Conservation (phyloP, 2,888 invertebrate species). For the Lydus trimaculatus region DNA sequence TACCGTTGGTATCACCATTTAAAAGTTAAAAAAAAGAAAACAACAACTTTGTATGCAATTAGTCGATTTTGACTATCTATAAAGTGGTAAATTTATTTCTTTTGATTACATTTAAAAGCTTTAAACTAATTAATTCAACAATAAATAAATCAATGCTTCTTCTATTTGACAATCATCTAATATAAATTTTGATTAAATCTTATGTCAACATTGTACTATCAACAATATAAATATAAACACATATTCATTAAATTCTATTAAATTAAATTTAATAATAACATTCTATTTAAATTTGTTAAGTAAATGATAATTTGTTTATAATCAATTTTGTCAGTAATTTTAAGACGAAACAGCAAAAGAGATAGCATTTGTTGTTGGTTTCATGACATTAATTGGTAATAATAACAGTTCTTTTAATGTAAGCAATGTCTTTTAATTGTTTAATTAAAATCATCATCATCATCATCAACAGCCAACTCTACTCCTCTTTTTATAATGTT, state of each 20-base stretch:
- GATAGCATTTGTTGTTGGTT: no score
- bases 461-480: not conserved
- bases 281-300: not conserved
- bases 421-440: not conserved
- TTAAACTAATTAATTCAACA: not conserved
- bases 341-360: not conserved
- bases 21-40: not conserved
- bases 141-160: not conserved
- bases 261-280: slow-evolving; percentile 4
- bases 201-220: not conserved
- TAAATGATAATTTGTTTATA: slow-evolving; percentile 1
- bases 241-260: not conserved
- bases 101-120: not conserved
- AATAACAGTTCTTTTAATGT: not conserved
- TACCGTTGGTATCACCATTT: not conserved
- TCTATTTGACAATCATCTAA: not conserved
- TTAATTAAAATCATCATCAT: slow-evolving; percentile 3
- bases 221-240: not conserved
- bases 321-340: not conserved
- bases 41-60: not conserved
- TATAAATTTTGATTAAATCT: slow-evolving; percentile 1
- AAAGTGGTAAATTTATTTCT: not conserved
- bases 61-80: not conserved
- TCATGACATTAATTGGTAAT: slow-evolving; percentile 6
- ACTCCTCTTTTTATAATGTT: not conserved